Percentiles rank a stretch among this genome's conserved stretches.
Conservation (phyloP, 2,888 invertebrate species). For the Pseudococcus jackbeardsleyi region DNA sequence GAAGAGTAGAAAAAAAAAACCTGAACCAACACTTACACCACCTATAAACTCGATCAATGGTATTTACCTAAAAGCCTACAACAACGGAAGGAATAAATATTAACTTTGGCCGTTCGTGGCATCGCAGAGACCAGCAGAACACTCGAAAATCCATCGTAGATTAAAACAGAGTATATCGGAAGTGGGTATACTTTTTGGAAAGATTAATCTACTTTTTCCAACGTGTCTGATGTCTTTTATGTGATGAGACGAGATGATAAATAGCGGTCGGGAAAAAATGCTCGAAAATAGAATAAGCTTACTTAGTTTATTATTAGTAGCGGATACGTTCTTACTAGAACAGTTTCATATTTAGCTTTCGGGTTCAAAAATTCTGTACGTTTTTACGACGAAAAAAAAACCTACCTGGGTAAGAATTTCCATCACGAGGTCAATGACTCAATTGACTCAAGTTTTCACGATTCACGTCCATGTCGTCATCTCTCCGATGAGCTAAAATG, state of each 20-base stretch:
- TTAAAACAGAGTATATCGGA: slow-evolving; percentile 30
- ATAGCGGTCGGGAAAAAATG: slow-evolving; percentile 17
- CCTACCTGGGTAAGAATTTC: not conserved
- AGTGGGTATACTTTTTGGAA: slow-evolving; percentile 39
- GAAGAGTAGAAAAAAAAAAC: not conserved
- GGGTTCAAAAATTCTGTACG: not conserved
- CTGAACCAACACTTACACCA: slow-evolving; percentile 25
- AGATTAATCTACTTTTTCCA: slow-evolving; percentile 50
- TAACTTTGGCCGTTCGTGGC: slow-evolving; percentile 20
- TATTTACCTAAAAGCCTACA: slow-evolving; percentile 22
- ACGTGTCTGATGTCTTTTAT: slow-evolving; percentile 43
- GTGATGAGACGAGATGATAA: slow-evolving; percentile 52
- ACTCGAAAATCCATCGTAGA: slow-evolving; percentile 7
- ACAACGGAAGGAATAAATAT: slow-evolving; percentile 48
- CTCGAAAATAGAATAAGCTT: slow-evolving; percentile 38
- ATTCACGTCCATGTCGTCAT: not conserved
- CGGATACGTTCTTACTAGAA: slow-evolving; percentile 10
- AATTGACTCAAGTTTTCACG: not conserved
- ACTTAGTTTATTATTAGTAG: slow-evolving; percentile 43
- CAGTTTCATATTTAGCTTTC: slow-evolving; percentile 14
- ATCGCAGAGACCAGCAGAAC: not conserved
- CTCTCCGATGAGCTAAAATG: not conserved
- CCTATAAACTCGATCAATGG: slow-evolving; percentile 27
- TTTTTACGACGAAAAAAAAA: not conserved
- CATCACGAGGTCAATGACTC: slow-evolving; percentile 6